phyloP scores from a whole-genome alignment of 37 sponge, comb jelly and placozoan species.

The Ephydatia muelleri region DNA sequence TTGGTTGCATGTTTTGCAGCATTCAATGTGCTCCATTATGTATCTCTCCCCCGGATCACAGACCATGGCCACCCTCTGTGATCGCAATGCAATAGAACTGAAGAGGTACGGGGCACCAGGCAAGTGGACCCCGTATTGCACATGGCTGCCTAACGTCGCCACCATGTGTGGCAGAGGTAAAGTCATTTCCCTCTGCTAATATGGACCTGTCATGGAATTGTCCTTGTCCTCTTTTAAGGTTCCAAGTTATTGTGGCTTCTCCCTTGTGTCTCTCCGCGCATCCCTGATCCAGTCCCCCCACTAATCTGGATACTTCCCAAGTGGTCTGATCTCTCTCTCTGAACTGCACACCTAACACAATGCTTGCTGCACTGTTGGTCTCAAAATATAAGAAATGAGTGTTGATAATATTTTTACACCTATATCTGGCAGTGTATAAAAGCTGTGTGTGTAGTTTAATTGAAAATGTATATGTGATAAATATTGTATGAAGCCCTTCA shows the following conservation, averaged over 20 bases:
- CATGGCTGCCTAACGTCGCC: constrained; percentile 17
- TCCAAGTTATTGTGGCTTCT: constrained; percentile 56
- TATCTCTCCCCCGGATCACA: neutral
- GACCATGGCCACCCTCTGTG: constrained; percentile 53
- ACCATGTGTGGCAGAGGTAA: constrained; percentile 73
- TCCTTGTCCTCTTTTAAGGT: constrained; percentile 9
- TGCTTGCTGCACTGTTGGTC: neutral
- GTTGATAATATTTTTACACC: neutral
- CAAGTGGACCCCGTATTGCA: constrained; percentile 32
- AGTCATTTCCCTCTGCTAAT: neutral
- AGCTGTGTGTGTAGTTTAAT: no score
- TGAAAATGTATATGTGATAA: neutral
- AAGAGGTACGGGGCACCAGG: constrained; percentile 46
- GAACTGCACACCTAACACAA: neutral
- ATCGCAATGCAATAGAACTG: constrained; percentile 68
- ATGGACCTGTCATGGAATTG: neutral
- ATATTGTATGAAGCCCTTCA: neutral
- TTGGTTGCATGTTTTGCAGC: no score
- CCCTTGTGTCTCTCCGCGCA: constrained; percentile 48
- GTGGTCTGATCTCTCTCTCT: neutral
- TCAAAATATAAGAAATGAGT: neutral
- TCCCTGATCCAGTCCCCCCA: constrained; percentile 69
- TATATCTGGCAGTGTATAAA: neutral
- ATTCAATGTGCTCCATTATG: neutral
- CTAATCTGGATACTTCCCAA: constrained; percentile 13